Evolutionary conservation across 2,888 invertebrate genomes (phyloP).

Genomic region (Tetropium fuscum): DNA sequence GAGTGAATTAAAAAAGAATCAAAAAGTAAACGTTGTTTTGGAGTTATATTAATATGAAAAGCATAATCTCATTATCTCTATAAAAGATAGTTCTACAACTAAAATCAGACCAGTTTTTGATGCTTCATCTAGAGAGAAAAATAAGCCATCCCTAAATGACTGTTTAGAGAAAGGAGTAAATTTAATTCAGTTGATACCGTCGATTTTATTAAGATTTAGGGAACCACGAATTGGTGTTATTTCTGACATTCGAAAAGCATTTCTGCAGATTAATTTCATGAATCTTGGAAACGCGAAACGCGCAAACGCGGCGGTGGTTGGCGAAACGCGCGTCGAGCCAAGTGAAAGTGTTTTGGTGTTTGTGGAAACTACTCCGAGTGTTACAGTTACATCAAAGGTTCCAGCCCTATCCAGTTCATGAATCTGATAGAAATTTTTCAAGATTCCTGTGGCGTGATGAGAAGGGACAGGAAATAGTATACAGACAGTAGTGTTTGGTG

Average conservation of each 20-base stretch:
- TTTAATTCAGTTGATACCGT: conserved; percentile 35
- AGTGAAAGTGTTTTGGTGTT: no score
- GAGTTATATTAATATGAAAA: no score
- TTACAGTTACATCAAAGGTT: no score
- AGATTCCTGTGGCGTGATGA: not conserved
- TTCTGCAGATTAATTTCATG: not conserved
- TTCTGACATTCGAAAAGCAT: conserved; percentile 28
- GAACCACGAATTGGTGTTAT: conserved; percentile 32
- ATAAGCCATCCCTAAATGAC: conserved; percentile 39
- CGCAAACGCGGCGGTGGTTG: no score
- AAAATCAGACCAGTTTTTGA: conserved; percentile 28
- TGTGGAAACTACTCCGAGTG: no score
- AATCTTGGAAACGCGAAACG: no score
- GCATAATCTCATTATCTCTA: no score
- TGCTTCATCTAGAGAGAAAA: conserved; percentile 16
- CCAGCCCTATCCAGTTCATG: no score
- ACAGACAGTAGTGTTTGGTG: not conserved
- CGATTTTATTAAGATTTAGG: conserved; percentile 34
- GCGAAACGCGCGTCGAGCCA: no score
- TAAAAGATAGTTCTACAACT: conserved; percentile 16
- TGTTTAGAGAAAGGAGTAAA: conserved; percentile 36
- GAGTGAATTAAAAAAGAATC: no score
- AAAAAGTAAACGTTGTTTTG: no score
- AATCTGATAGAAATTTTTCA: not conserved
- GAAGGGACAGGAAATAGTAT: conserved; percentile 1